Base-by-base conservation (phyloP, 2,797 vertebrate genomes). In the Neopelma chrysocephalum region DNA sequence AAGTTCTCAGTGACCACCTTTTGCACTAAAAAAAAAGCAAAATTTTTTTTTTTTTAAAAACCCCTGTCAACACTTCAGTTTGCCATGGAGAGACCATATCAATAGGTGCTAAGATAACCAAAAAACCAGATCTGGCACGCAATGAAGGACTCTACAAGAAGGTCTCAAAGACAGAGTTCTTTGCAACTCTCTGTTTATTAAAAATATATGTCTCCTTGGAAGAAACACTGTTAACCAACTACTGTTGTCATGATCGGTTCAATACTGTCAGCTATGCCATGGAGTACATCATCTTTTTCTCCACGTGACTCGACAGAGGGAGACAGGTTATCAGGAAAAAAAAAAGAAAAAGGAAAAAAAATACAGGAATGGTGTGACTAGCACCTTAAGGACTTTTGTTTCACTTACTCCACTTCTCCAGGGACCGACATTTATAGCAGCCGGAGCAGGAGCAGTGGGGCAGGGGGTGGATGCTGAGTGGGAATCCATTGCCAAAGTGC, bases 141-240 rank as follows among this genome's bases (percentile, higher is more conserved):
- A 71, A 47, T 16, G n/a, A 91, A 60, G n/a, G 68, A 82, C 57
- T 85, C 79, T 19, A 68, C 68, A 97, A 97, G 93, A 97, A 97
- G 82, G 57, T 91, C 89, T 97, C 97, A 82, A 97, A 98, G 97
- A 61, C 97, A 93, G 69, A 93, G 92, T 90, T 98, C 97, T 98
- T 98, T 98, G 97, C 97, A 98, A 98, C 97, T 98, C 97, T 98
- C 96, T 50, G 96, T 98, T 98, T 98, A 98, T 98, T 98, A 98
- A 98, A 98, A 98, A 98, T 98, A 98, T 98, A 98, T 86, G 97
- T 98, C 98, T 98, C 98, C 98, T 98, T 95, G 97, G 98, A 98
- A 98, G 98, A 97, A 98, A 97, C 97, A 97, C 97, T 96, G 97
- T 95, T 96, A 97, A 97, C 95, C 97, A 95, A 96, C 97, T 96